Evolutionary conservation across 2,888 invertebrate genomes (phyloP).

Genomic region (Polydesmus complanatus): DNA sequence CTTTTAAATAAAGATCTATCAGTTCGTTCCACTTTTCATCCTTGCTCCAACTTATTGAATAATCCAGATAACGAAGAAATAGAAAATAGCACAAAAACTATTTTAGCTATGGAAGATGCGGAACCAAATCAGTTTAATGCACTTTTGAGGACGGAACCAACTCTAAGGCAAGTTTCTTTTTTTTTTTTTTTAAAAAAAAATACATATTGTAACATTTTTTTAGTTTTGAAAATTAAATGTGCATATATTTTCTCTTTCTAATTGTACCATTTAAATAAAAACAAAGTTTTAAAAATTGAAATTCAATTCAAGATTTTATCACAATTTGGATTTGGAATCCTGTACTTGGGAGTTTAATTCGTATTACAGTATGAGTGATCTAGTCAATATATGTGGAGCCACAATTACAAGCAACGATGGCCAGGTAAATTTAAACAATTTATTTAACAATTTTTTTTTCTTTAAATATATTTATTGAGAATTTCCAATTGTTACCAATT

Average conservation of each 20-base stretch:
- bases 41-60: slow-evolving; percentile 32
- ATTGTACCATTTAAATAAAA: background rate
- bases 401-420: slow-evolving; percentile 26
- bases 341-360: slow-evolving; percentile 33
- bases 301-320: slow-evolving; percentile 28
- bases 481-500: too few species aligned
- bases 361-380: slow-evolving; percentile 31
- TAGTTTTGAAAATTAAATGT: too few species aligned
- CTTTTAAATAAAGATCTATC: too few species aligned
- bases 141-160: slow-evolving; percentile 21
- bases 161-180: slow-evolving; percentile 18
- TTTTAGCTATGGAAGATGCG: slow-evolving; percentile 24
- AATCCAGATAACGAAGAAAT: slow-evolving; percentile 24
- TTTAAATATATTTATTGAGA: too few species aligned
- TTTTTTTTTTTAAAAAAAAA: background rate
- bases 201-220: background rate
- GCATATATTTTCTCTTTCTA: too few species aligned
- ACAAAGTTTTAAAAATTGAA: background rate
- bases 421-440: slow-evolving; percentile 29
- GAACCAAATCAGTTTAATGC: slow-evolving; percentile 29
- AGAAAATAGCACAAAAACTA: slow-evolving; percentile 26
- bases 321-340: slow-evolving; percentile 30
- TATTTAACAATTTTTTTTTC: too few species aligned
- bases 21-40: slow-evolving; percentile 29
- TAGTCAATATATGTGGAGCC: slow-evolving; percentile 31